Base-by-base conservation (phyloP, 2,888 invertebrate species). In the Chrysomela aeneicollis region DNA sequence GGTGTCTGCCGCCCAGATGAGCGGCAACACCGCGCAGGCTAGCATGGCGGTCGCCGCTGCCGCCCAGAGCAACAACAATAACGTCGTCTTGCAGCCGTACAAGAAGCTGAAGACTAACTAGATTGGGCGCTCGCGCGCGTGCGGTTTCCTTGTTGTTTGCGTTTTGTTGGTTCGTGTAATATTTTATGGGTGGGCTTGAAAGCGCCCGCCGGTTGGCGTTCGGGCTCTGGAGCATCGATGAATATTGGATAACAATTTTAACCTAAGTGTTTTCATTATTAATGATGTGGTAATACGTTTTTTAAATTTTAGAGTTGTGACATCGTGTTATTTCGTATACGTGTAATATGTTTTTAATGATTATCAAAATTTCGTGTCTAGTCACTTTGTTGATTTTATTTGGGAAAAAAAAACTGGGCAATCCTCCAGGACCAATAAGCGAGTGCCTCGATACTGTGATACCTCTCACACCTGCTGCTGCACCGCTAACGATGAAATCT, bases 21-120 rank as follows among this genome's bases (percentile, higher is more conserved):
- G 78, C 53, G 74, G 78, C 10, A 73, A 77, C 4, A 81, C 85
- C 78, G 71, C 78, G 15, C 66, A 66, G 35, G 54, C 66, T 6
- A 59, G 46, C 12, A 65, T 62, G 1, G 75, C 80, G n/a, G 77
- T 86, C 75, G 78, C 86, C 75, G 78, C 84, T 81, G 86, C 86
- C 21, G 79, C 79, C 47, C 77, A 81, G 59, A 81, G 83, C 74
- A 84, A 84, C 73, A 84, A 83, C 71, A 84, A 84, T 71, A 82
- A 82, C 71, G 86, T 87, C 66, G 88, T 88, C 19, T 86, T 92
- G 81, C 93, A 93, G 82, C 94, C 94, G 64, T 94, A 92, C 85
- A 94, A 94, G 85, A 94, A 94, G 86, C 91, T 94, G 90, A 94
- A 94, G 86, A 94, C 94, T 77, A 93, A 91, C 81, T 92, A 91